A percentile compares a stretch with the other conserved stretches of the same genome.
Conservation (phyloP, 2,797 vertebrate species). For the Paratrypauchen microcephalus region DNA sequence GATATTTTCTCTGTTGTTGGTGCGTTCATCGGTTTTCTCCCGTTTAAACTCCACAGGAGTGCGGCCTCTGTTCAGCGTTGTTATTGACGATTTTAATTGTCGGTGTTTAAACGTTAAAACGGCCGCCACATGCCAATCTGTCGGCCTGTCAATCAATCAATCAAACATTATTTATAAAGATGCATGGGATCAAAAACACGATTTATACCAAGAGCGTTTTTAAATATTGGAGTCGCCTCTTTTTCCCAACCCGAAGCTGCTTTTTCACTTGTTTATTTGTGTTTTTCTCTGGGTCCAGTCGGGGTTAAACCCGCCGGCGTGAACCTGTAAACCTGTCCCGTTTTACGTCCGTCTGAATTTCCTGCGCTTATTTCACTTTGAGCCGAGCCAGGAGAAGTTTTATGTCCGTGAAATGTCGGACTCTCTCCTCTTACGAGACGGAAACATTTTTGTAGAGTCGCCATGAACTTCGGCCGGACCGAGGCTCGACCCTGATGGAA, state of each 20-base stretch:
- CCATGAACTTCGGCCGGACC: constrained; percentile 6
- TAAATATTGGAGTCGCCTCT: not conserved
- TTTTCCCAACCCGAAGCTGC: not conserved
- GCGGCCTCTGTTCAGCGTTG: too few relatives aligned
- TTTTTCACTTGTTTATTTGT: not conserved
- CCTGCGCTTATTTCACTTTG: not conserved
- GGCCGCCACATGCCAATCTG: too few relatives aligned
- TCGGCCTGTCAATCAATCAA: too few relatives aligned
- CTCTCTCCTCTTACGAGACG: constrained; percentile 19
- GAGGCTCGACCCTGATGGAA: not conserved
- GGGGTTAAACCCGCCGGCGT: too few relatives aligned
- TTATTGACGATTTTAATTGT: too few relatives aligned
- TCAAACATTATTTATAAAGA: too few relatives aligned
- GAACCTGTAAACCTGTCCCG: not conserved
- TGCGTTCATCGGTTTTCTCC: too few relatives aligned
- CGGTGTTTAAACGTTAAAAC: too few relatives aligned
- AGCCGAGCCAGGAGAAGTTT: constrained; percentile 15
- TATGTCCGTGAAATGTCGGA: constrained; percentile 9
- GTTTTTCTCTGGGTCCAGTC: not conserved
- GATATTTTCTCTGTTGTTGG: too few relatives aligned
- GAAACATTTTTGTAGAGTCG: constrained; percentile 28
- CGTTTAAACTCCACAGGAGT: too few relatives aligned
- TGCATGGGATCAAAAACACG: too few relatives aligned
- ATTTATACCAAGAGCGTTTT: too few relatives aligned
- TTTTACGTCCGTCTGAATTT: not conserved